Evolutionary conservation across 2,113 vertebrate species (phyloP).

Genomic region (Zosterops pallidus): DNA sequence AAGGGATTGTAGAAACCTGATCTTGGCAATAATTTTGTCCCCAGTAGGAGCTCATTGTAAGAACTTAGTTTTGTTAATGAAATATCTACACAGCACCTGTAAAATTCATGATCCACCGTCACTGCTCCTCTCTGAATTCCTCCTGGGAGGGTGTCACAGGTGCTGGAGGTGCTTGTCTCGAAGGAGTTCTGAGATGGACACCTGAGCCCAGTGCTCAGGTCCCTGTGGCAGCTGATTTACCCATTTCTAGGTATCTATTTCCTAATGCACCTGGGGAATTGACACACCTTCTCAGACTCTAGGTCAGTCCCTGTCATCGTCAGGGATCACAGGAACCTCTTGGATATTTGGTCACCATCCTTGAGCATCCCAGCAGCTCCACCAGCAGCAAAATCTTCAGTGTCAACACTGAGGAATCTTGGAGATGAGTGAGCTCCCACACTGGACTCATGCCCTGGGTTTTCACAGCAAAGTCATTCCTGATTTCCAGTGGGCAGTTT

Average conservation of each 20-base stretch:
- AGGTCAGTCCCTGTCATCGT: neutral
- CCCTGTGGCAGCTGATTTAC: neutral
- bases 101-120: neutral
- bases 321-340: neutral
- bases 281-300: neutral
- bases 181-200: neutral
- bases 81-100: fast-evolving
- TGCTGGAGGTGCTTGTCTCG: fast-evolving
- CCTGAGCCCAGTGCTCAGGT: neutral
- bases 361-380: neutral
- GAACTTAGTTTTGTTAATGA: neutral
- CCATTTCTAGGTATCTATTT: fast-evolving
- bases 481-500: fast-evolving
- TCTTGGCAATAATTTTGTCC: neutral
- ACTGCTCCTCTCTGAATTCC: neutral
- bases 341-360: fast-evolving
- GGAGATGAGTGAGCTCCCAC: neutral
- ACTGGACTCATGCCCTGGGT: neutral
- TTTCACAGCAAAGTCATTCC: neutral
- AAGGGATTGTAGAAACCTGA: fast-evolving
- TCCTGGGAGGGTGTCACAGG: fast-evolving
- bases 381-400: neutral
- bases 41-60: neutral
- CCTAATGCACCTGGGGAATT: fast-evolving
- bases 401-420: too few relatives aligned